Evolutionary conservation across 2,888 invertebrate genomes (phyloP).

Genomic region (Ypsolopha scabrella): DNA sequence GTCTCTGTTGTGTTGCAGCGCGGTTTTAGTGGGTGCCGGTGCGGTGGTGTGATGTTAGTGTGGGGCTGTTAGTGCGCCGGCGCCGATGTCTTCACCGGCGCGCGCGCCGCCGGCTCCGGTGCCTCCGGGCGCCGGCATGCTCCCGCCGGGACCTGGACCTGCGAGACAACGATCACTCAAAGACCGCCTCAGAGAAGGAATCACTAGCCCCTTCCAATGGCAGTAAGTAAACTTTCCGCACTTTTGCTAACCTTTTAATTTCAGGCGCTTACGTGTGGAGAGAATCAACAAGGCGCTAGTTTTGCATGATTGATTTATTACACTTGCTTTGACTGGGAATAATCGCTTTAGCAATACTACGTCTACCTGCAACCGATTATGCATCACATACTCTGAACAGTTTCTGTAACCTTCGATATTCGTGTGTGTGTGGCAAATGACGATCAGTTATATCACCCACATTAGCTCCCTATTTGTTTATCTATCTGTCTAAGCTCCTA

Average conservation of each 20-base stretch:
- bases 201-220: slow-evolving; percentile 83
- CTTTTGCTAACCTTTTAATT: neutral
- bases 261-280: neutral
- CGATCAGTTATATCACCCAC: neutral
- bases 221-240: slow-evolving; percentile 73
- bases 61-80: slow-evolving; percentile 23
- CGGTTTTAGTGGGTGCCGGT: slow-evolving; percentile 50
- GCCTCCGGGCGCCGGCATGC: slow-evolving; percentile 42
- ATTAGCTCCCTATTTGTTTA: neutral
- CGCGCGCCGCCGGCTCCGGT: slow-evolving; percentile 28
- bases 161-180: slow-evolving; percentile 82
- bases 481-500: too few relatives aligned
- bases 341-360: neutral
- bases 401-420: neutral
- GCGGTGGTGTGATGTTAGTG: slow-evolving; percentile 46
- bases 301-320: neutral
- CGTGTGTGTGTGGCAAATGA: neutral
- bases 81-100: slow-evolving; percentile 50
- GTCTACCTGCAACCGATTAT: neutral
- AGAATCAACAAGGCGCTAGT: neutral
- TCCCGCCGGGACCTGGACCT: slow-evolving; percentile 67
- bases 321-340: neutral
- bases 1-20: slow-evolving; percentile 61
- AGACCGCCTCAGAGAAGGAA: slow-evolving; percentile 83
- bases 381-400: neutral